Base-by-base conservation (phyloP, 2,797 vertebrate species). In the Cyprinella venusta region DNA sequence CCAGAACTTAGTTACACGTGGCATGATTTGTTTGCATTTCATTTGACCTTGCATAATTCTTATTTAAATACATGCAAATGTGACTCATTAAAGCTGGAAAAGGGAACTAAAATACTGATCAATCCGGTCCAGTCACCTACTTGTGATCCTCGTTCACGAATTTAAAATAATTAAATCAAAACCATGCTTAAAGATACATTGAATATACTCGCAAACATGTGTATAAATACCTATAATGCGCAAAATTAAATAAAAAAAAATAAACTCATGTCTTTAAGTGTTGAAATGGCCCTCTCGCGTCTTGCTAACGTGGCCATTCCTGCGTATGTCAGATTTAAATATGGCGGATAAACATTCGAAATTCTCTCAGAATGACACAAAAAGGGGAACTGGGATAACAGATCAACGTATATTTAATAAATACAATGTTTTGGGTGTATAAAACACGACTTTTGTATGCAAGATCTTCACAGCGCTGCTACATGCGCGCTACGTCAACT, bases 401-500 rank as follows among this genome's bases (percentile, higher is more conserved):
- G 7, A 1, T 50, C 7, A 36, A 6, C 26, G 6, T 1, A 48
- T 5, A 8, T 52, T 24, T 10, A 12, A 48, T 21, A 8, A 48
- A 63, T 0, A 42, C 45, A 33, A 13, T 50, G 65, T 15, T 30
- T 10, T 30, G 15, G 0, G 16, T 19, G 15, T 9, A 3, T 67
- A 71, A 56, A 15, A 74, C 56, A 36, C 52, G 52, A 72, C 10
- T 59, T 30, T 38, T 15, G 5, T 13, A 68, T 6, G n/a, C n/a
- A 48, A 56, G 56, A 10, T 26, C 2, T 42, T 64, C 21, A 19
- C 52, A 24, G 8, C 36, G 16, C 1, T 38, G 16, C 74, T 68
- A 71, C n/a, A 75, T 48, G 56, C 67, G 74, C 70, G 84, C 82
- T 88, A 89, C 87, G 82, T 88, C 86, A 88, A 87, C 82, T 67